Evolutionary conservation across 2,113 vertebrate genomes (phyloP).

Genomic region (Microcebus tavaratra): DNA sequence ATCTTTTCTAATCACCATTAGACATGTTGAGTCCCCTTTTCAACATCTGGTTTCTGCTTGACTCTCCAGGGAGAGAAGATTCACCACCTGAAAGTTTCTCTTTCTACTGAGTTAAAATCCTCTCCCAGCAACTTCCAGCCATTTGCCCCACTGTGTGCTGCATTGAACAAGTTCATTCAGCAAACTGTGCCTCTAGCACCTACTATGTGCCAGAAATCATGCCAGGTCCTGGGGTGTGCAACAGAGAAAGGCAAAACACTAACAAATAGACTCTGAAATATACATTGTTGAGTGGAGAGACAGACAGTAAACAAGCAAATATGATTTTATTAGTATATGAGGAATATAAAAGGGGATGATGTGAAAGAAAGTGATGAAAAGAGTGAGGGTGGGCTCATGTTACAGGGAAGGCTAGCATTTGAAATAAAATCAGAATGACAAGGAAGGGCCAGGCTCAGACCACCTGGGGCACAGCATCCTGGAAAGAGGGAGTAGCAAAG

Average conservation of each 20-base stretch:
- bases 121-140: not conserved
- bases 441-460: not conserved
- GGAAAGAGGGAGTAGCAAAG: not conserved
- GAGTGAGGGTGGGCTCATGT: rapidly evolving
- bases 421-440: not conserved
- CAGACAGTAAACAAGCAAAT: not conserved
- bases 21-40: not conserved
- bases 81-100: not conserved
- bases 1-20: not conserved
- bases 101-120: not conserved
- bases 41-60: not conserved
- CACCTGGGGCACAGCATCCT: not conserved
- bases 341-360: not conserved
- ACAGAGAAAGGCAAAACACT: rapidly evolving
- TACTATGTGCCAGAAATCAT: not conserved
- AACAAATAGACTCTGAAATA: not conserved
- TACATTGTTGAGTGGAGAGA: not conserved
- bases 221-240: rapidly evolving
- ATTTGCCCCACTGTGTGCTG: not conserved
- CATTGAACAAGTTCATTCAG: not conserved
- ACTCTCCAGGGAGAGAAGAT: not conserved
- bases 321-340: not conserved
- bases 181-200: not conserved
- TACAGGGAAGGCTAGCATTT: not conserved
- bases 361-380: not conserved